phyloP scores from a whole-genome alignment of 2,113 vertebrate genomes.

The Lepidothrix coronata region DNA sequence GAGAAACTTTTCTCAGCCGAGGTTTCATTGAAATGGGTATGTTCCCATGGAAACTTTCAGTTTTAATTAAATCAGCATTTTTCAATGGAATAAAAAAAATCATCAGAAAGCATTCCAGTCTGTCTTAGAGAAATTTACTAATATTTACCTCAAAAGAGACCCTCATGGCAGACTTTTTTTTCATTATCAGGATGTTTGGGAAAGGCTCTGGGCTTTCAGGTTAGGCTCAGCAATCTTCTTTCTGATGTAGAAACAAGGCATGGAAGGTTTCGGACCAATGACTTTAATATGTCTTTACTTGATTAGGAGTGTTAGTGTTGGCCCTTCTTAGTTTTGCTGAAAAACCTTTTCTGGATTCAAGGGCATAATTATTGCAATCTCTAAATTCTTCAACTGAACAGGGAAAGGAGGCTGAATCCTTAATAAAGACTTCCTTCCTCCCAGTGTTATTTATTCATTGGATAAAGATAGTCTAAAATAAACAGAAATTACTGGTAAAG shows the following conservation, averaged over 20 bases:
- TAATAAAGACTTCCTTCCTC: constrained; percentile 47
- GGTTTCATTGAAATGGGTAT: not conserved
- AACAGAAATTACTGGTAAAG: not conserved
- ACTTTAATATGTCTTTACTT: not conserved
- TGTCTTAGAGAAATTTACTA: not conserved
- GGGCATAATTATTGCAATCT: not conserved
- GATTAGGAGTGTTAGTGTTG: not conserved
- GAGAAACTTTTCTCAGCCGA: not conserved
- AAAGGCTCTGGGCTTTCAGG: not conserved
- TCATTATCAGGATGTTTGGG: not conserved
- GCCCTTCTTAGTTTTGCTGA: not conserved
- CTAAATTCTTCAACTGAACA: not conserved
- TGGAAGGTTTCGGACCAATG: not conserved
- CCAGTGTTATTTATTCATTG: not conserved
- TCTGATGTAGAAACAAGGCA: not conserved
- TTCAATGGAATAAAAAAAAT: not conserved
- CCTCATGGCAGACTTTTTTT: not conserved
- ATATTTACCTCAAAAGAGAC: not conserved
- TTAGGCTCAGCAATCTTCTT: not conserved
- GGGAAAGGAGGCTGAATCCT: not conserved
- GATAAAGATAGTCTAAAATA: constrained; percentile 44
- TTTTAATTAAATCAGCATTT: not conserved
- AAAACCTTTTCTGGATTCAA: constrained; percentile 9
- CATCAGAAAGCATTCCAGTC: not conserved
- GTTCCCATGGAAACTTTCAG: not conserved